These are phyloP conservation scores for Matsumurasca onukii DNA, from an alignment of 1,140 invertebrate genomes.

Conservation along the genomic window DNA sequence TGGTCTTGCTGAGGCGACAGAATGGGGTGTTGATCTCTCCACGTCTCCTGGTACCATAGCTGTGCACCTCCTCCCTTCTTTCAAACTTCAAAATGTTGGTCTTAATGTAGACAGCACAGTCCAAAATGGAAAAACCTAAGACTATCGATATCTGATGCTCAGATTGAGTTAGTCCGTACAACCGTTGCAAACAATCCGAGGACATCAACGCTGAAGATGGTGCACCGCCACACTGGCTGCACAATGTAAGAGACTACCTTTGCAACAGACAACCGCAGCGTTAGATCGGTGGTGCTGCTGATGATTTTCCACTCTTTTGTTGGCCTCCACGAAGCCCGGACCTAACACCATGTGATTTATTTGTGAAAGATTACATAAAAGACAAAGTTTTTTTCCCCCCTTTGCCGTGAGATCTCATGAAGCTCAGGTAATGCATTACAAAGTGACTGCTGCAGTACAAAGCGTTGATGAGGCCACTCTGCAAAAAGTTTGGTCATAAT, in stretches of 20 bases:
- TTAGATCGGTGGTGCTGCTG: constrained; percentile 7
- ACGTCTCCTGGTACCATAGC: no score
- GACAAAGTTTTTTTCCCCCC: constrained; percentile 3
- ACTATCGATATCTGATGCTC: not conserved
- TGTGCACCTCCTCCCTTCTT: no score
- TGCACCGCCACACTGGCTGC: constrained; percentile 10
- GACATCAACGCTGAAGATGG: constrained; percentile 11
- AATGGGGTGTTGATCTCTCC: not conserved
- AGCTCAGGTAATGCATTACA: not conserved
- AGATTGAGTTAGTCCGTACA: constrained; percentile 4
- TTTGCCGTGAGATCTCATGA: not conserved
- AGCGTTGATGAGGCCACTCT: constrained; percentile 14
- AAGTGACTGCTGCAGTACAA: not conserved
- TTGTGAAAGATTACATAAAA: not conserved
- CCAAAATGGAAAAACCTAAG: no score
- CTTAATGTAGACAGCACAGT: no score
- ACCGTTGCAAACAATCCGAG: not conserved
- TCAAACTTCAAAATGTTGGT: no score
- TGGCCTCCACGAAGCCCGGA: constrained; percentile 13
- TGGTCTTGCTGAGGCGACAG: not conserved
- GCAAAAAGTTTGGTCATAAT: constrained; percentile 12
- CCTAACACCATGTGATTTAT: not conserved
- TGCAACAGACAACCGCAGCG: not conserved
- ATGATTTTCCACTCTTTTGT: not conserved
- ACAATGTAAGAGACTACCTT: not conserved